Percentiles rank a stretch among this genome's conserved stretches.
Evolutionary conservation across 1,140 invertebrate species (phyloP).

Genomic region (Proales similis): DNA sequence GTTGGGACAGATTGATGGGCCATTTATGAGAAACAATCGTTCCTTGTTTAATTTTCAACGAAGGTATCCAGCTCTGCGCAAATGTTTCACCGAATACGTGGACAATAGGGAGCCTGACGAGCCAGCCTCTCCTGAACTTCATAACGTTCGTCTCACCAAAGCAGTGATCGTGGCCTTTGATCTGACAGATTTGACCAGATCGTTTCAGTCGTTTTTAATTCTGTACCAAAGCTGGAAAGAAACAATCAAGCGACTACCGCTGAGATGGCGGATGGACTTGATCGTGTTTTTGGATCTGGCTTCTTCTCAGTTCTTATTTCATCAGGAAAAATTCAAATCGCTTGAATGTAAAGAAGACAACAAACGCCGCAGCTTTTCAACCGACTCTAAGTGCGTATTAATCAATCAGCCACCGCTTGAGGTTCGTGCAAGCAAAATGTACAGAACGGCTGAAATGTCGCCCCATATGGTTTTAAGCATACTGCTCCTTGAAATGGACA

Average conservation of each 20-base stretch:
- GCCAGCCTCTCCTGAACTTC: too few relatives aligned
- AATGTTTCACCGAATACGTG: too few relatives aligned
- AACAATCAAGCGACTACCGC: slow-evolving; percentile 13
- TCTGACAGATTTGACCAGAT: too few relatives aligned
- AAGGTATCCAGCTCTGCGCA: too few relatives aligned
- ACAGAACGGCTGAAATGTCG: neutral
- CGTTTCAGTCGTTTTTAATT: too few relatives aligned
- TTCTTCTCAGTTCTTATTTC: neutral
- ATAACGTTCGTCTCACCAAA: too few relatives aligned
- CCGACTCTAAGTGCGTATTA: slow-evolving; percentile 20
- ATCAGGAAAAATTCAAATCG: slow-evolving; percentile 2
- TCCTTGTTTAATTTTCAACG: too few relatives aligned
- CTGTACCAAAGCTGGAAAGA: slow-evolving; percentile 31
- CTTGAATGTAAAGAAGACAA: slow-evolving; percentile 21
- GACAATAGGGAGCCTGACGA: too few relatives aligned
- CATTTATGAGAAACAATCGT: too few relatives aligned
- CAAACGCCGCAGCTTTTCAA: neutral
- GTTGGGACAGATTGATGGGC: too few relatives aligned
- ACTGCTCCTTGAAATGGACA: slow-evolving; percentile 13
- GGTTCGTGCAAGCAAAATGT: slow-evolving; percentile 7
- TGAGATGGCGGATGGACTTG: slow-evolving; percentile 14
- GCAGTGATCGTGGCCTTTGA: too few relatives aligned
- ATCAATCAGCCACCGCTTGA: neutral
- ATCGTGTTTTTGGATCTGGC: slow-evolving; percentile 19
- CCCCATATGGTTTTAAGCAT: neutral